Evolutionary conservation across 1,140 invertebrate species (phyloP), one percentile per base, ranked within the genome.

Genomic region (Melitaea cinxia): DNA sequence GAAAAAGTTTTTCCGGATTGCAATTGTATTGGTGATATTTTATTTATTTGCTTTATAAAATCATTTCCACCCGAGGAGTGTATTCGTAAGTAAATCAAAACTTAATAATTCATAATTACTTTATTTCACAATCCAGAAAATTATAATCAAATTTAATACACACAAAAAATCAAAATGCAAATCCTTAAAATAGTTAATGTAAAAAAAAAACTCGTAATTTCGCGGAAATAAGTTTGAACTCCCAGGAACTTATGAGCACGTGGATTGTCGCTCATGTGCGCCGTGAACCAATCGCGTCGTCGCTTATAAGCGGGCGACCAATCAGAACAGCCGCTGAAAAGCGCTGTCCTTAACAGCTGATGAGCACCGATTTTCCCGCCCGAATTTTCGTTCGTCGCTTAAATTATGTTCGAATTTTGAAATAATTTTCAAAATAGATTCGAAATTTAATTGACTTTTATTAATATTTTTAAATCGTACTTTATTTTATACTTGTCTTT

Each of bases 241-340:
- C 74, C 42, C 55, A 71, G 79, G 80, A 88, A 88, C 88, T 90
- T 81, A 90, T 90, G 70, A 90, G 88, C 88, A 90, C 82, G 81
- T 88, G 85, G 76, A 53, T 53, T 67, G 78, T 86, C 85, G 85
- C 85, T 88, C 68, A 88, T 88, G 75, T 84, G 85, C 69, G 69
- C 73, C 74, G 52, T 26, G 70, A 72, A 65, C 87, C 88, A 90
- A 90, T 90, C 75, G 69, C 69, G 59, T 63, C 77, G 82, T 86
- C 88, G 84, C 88, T 88, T 49, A 90, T 90, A 49, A 90, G 88
- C 83, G 85, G 76, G 75, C 78, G 65, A 68, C 88, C 88, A 90
- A 90, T 90, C 58, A 76, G 72, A 60, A 9, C 68, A 68, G 21
- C 77, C 84, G 77, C 86, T 89, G 62, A 79, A 79, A 30, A 89